Evolutionary conservation across 2,797 vertebrate species (phyloP).

Genomic region (Meda fulgida): DNA sequence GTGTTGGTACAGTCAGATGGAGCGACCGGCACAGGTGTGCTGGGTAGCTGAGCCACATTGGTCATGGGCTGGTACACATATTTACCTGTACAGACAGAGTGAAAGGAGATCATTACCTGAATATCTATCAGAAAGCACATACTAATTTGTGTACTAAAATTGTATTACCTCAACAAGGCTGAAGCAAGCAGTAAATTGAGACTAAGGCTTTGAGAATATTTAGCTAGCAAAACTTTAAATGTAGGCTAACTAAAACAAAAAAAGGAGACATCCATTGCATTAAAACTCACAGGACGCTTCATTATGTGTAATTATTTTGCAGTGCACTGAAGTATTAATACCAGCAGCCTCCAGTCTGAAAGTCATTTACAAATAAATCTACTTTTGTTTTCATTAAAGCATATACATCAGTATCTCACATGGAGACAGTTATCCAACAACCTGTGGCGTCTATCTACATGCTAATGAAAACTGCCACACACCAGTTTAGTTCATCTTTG

Average conservation of each 20-base stretch:
- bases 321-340: neutral
- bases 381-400: slow-evolving; percentile 23
- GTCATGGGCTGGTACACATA: slow-evolving; percentile 99
- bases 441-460: neutral
- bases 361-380: neutral
- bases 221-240: neutral
- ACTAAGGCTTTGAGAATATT: neutral
- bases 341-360: neutral
- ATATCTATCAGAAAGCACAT: neutral
- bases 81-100: slow-evolving; percentile 81
- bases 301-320: slow-evolving; percentile 16
- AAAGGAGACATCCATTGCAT: neutral
- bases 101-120: neutral
- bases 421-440: neutral
- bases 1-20: slow-evolving; percentile 83
- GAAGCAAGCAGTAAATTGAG: neutral
- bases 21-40: slow-evolving; percentile 85
- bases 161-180: neutral
- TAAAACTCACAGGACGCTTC: slow-evolving; percentile 4
- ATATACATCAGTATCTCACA: neutral
- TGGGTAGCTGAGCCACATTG: slow-evolving; percentile 92
- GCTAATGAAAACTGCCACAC: neutral
- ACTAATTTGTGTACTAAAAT: neutral
- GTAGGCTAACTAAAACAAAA: neutral
- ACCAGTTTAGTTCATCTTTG: neutral